These are phyloP conservation scores for Dioctria linearis DNA, from an alignment of 2,888 invertebrate genomes.

Conservation along the genomic window DNA sequence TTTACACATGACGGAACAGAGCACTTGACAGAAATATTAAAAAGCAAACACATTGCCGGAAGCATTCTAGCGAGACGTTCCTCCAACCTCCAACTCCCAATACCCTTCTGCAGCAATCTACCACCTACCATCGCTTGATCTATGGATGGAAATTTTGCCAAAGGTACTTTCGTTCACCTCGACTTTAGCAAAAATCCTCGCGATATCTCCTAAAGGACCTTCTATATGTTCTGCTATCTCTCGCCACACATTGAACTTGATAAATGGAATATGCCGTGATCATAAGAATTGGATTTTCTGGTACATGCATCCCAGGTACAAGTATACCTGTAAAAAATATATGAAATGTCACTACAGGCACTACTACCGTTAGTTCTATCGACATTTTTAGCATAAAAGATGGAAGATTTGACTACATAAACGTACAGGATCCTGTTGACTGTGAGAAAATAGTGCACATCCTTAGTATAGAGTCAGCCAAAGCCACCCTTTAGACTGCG, in stretches of 20 bases:
- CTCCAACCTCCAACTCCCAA: background rate
- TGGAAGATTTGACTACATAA: background rate
- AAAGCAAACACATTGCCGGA: slow-evolving; percentile 61
- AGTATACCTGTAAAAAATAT: background rate
- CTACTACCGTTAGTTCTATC: background rate
- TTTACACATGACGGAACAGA: slow-evolving; percentile 62
- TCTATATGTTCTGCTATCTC: background rate
- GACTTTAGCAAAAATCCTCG: slow-evolving; percentile 34
- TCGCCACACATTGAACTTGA: slow-evolving; percentile 39
- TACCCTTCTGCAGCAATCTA: too few species aligned
- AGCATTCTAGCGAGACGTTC: slow-evolving; percentile 35
- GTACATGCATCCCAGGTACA: background rate
- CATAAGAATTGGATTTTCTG: slow-evolving; percentile 24
- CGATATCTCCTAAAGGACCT: background rate
- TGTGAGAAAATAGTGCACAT: too few species aligned
- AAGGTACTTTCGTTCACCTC: slow-evolving; percentile 23
- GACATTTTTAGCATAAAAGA: background rate
- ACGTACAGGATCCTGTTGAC: background rate
- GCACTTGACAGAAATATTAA: slow-evolving; percentile 62
- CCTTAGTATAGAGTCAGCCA: too few species aligned
- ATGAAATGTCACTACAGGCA: background rate
- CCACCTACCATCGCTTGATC: background rate
- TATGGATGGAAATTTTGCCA: slow-evolving; percentile 36
- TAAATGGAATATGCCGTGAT: slow-evolving; percentile 34
- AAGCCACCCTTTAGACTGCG: background rate